Conservation (phyloP, 2,888 invertebrate genomes). For the Bembecia ichneumoniformis region DNA sequence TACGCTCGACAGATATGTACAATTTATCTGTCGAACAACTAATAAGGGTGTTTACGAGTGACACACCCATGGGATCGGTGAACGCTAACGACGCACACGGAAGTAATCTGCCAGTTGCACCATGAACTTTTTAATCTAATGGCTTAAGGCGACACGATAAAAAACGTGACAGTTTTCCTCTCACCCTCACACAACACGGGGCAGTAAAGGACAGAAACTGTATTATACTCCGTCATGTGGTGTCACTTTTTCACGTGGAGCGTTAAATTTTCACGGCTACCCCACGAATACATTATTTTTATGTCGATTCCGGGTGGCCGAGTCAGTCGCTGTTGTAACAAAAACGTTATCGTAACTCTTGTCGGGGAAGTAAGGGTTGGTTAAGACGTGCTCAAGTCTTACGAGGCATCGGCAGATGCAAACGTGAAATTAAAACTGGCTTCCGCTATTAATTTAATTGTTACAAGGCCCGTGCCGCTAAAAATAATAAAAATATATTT, state of each 20-base stretch:
- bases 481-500: too few relatives aligned
- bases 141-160: conserved; percentile 39
- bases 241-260: conserved; percentile 50
- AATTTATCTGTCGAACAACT: conserved; percentile 16
- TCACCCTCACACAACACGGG: conserved; percentile 26
- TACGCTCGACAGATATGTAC: neutral
- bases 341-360: conserved; percentile 46
- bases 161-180: conserved; percentile 22
- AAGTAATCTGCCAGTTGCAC: conserved; percentile 53
- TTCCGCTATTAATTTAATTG: conserved; percentile 6
- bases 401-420: conserved; percentile 43
- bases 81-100: conserved; percentile 20
- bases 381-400: conserved; percentile 34
- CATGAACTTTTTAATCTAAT: conserved; percentile 51
- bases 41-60: conserved; percentile 34
- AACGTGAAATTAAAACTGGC: conserved; percentile 5
- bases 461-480: conserved; percentile 15
- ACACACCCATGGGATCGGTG: conserved; percentile 6
- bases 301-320: conserved; percentile 66
- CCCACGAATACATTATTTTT: conserved; percentile 64
- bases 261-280: conserved; percentile 64
- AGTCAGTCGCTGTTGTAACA: conserved; percentile 36
- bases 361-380: conserved; percentile 58
- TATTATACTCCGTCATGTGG: conserved; percentile 45
- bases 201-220: conserved; percentile 35